Percentiles rank a stretch among this genome's conserved stretches.
Evolutionary conservation across 1,140 invertebrate genomes (phyloP).

Genomic region (Macrobrachium rosenbergii): DNA sequence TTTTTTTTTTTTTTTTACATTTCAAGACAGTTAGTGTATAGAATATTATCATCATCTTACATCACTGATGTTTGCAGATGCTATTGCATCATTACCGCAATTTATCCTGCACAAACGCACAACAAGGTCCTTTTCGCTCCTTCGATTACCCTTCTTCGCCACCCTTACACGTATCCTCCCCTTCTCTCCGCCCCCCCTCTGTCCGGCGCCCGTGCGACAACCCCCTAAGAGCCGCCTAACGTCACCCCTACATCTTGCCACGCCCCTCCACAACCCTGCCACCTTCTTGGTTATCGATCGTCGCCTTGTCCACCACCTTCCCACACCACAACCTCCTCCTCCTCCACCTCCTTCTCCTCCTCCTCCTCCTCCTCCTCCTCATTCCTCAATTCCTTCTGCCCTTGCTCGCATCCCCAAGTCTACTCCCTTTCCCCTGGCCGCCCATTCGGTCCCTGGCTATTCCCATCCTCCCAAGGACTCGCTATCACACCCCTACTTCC

Average conservation of each 20-base stretch:
- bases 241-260: conserved; percentile 54
- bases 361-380: conserved; percentile 11
- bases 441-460: too few species aligned
- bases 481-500: conserved; percentile 6
- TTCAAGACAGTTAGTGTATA: too few species aligned
- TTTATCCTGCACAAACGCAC: too few species aligned
- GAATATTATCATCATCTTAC: too few species aligned
- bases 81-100: too few species aligned
- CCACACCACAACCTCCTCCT: background rate
- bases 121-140: background rate
- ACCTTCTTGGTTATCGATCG: conserved; percentile 38
- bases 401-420: background rate
- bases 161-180: background rate
- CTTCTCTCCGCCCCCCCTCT: background rate
- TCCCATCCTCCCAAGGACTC: background rate
- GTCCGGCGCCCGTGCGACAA: background rate
- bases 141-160: background rate
- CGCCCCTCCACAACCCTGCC: conserved; percentile 37
- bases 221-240: conserved; percentile 14
- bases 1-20: too few species aligned
- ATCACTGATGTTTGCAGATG: too few species aligned
- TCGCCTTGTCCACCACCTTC: conserved; percentile 5
- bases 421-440: background rate
- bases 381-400: background rate
- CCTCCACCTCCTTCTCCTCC: background rate